Base-by-base conservation (phyloP, 2,888 invertebrate species). In the Trissolcus japonicus region DNA sequence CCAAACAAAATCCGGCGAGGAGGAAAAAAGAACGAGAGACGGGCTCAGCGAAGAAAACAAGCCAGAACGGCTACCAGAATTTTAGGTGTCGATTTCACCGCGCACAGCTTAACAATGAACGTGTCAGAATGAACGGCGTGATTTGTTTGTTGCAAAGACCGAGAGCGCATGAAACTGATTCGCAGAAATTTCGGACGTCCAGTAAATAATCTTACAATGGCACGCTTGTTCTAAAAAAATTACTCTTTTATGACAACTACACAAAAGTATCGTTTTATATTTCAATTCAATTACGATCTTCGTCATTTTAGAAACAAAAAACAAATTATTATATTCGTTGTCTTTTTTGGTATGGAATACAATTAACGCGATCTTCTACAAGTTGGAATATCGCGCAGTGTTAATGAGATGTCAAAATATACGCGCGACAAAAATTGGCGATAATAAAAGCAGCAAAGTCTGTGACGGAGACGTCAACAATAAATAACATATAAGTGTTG, bases 71-170 rank as follows among this genome's bases (percentile, higher is more conserved):
- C 60, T 53, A 65, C 65, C 72, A 62, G 72, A 63, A 66, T 62
- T 62, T 25, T 53, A 76, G 76, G 76, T 76, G 76, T 76, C 72
- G 67, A 72, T 76, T 76, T 71, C 76, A 67, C 48, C 53, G 53
- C 55, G 53, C 25, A 46, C 46, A 4, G 35, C 55, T 7, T 16
- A 66, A 76, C 62, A 71, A 71, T 67, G 53, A 50, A 35, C 21
- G 21, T 16, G 57, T 54, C 54, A 29, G 46, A 46, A 21, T 35
- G 51, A 50, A 51, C 54, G 72, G 63, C 55, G 53, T 56, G 65
- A 73, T 75, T 75, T 75, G 63, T 68, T 75, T 68, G 54, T 29
- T 19, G 74, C 56, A 40, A 11, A 55, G 50, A 25, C 60, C 40
- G 55, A 48, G 61, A 48, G 51, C 50, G 57, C 56, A 53, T 46